Evolutionary conservation across 1,140 invertebrate genomes (phyloP), one percentile per base, ranked within the genome.

Genomic region (Helicoverpa zea): DNA sequence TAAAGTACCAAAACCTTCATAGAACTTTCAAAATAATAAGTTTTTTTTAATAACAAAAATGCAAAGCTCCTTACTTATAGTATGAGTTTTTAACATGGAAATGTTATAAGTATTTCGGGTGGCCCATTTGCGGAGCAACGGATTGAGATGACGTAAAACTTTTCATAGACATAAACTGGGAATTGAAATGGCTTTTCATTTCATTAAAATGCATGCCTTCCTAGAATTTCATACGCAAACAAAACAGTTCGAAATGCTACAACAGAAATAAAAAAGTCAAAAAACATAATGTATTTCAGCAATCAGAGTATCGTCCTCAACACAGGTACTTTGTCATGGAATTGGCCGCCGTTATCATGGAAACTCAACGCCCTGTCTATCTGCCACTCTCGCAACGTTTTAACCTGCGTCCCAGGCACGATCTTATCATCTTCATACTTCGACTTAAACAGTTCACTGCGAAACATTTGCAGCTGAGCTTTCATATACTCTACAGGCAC

Each of bases 311-410:
- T 49, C 18, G 83, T 84, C 23, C 87, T 76, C 30, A 90, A 76
- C 12, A 90, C 29, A 30, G 84, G 76, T 12, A 85, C 70, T 80
- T 83, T 86, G 10, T 82, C 14, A 16, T 83, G 77, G 49, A 89
- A 61, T 63, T 76, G 18, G 30, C 79, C 76, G 4, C 75, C 54
- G 35, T 63, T 64, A 7, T 78, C 18, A 9, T 80, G 70, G 5
- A 83, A 81, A 10, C 81, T 84, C 11, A 94, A 74, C 1, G 90
- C 89, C 47, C 84, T 83, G 10, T 89, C 83, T 85, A 94, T 92
- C 64, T 94, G 93, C 93, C 93, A 94, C 80, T 94, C 93, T 30
- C 92, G 86, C 35, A 94, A 72, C 2, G 91, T 93, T 74, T 88
- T 85, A 29, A 94, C 88, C 74, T 84, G 76, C 5, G 91, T 92